These are phyloP conservation scores for Megaceryle alcyon DNA, from an alignment of 2,797 vertebrate species.

Conservation along the genomic window DNA sequence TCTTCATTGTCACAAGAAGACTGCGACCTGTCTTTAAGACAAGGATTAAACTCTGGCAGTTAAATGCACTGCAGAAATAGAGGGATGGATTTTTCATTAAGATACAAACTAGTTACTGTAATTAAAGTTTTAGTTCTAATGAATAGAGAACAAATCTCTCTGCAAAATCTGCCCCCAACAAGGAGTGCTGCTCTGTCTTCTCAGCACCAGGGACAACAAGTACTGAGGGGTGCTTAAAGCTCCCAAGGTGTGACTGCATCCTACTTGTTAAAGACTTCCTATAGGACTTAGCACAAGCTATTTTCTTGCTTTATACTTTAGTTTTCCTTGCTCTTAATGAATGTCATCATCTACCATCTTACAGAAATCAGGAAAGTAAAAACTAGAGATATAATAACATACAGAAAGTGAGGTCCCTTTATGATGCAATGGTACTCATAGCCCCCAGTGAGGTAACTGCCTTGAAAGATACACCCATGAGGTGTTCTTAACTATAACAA, in stretches of 20 bases:
- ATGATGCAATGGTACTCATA: rapidly evolving
- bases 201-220: background rate
- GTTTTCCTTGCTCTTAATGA: background rate
- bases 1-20: background rate
- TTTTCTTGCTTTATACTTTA: background rate
- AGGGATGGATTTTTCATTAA: background rate
- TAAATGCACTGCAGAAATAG: background rate
- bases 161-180: background rate
- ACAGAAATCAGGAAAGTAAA: background rate
- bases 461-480: background rate
- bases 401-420: background rate
- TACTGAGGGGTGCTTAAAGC: background rate
- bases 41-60: background rate
- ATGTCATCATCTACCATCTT: background rate
- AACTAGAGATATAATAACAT: rapidly evolving
- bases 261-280: background rate
- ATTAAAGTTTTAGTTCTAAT: slow-evolving; percentile 33
- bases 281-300: background rate
- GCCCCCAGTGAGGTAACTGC: background rate
- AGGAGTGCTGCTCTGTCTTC: background rate
- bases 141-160: background rate
- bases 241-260: background rate
- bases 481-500: background rate
- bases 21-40: background rate
- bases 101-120: background rate